Conservation (phyloP, 2,888 invertebrate species). For the Prosapia bicincta region DNA sequence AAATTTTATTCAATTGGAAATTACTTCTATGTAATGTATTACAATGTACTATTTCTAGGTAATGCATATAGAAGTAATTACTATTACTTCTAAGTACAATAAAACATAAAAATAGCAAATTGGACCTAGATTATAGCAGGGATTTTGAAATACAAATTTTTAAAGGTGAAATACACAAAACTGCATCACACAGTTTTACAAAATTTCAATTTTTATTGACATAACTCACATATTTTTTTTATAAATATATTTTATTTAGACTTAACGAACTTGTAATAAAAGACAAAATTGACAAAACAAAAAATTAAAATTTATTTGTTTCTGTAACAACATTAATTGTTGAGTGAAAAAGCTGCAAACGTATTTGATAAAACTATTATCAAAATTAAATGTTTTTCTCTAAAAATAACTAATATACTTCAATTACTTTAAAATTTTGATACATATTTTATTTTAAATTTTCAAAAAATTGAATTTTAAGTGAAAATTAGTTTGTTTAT, state of each 20-base stretch:
- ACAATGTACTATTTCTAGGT: too few species aligned
- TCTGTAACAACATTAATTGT: not conserved
- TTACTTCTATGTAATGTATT: too few species aligned
- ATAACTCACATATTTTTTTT: not conserved
- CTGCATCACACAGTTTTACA: not conserved
- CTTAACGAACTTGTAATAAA: not conserved
- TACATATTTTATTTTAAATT: too few species aligned
- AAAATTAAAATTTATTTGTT: not conserved
- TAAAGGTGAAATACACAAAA: not conserved
- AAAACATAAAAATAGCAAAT: too few species aligned
- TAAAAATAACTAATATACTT: not conserved
- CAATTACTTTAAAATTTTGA: too few species aligned
- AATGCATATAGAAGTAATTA: too few species aligned
- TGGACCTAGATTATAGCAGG: too few species aligned
- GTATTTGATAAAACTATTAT: not conserved
- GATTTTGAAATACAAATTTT: too few species aligned
- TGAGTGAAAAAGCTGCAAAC: not conserved
- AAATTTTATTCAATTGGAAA: too few species aligned
- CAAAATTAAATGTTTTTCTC: not conserved
- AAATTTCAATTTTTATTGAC: not conserved
- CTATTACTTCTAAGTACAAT: too few species aligned
- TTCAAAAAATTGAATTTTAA: too few species aligned
- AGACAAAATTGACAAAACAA: not conserved
- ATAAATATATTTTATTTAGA: not conserved
- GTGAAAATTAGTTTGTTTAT: too few species aligned